phyloP scores from a whole-genome alignment of 1,140 invertebrate species.

The Solenopsis fugax region DNA sequence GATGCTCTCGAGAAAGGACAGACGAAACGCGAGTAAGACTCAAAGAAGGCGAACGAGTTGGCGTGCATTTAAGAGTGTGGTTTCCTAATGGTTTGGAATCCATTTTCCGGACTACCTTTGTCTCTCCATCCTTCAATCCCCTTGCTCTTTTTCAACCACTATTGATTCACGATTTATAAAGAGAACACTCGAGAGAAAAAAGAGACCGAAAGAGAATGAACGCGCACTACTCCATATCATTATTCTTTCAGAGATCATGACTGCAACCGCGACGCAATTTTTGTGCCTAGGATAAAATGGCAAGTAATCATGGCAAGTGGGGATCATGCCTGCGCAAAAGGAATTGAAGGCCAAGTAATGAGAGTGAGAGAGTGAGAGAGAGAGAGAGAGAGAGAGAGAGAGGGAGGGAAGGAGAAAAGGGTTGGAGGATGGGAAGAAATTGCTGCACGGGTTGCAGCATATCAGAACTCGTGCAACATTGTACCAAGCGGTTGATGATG shows the following conservation, averaged over 20 bases:
- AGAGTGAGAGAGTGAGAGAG: constrained; percentile 55
- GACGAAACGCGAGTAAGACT: neutral
- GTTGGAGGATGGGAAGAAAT: constrained; percentile 28
- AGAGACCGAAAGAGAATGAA: constrained; percentile 18
- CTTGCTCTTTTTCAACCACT: constrained; percentile 34
- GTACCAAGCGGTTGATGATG: constrained; percentile 80
- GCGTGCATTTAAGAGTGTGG: constrained; percentile 14
- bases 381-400: constrained; percentile 5
- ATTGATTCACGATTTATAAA: constrained; percentile 18
- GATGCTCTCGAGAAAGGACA: neutral
- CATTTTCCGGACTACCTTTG: constrained; percentile 6
- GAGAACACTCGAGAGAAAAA: constrained; percentile 35
- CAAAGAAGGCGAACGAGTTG: constrained; percentile 1
- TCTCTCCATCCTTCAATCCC: constrained; percentile 7
- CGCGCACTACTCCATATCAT: constrained; percentile 66
- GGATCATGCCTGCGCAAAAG: constrained; percentile 41
- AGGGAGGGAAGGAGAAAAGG: constrained; percentile 9
- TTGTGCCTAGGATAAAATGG: constrained; percentile 75
- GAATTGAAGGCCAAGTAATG: constrained; percentile 50
- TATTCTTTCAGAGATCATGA: constrained; percentile 69
- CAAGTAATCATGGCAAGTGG: constrained; percentile 80
- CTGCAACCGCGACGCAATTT: constrained; percentile 62
- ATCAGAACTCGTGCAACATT: constrained; percentile 76
- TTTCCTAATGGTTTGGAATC: constrained; percentile 52
- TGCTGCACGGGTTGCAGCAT: constrained; percentile 68